Percentiles rank a stretch among this genome's conserved stretches.
phyloP scores from a whole-genome alignment of 2,113 vertebrate species.

The Dolichotis patagonum region DNA sequence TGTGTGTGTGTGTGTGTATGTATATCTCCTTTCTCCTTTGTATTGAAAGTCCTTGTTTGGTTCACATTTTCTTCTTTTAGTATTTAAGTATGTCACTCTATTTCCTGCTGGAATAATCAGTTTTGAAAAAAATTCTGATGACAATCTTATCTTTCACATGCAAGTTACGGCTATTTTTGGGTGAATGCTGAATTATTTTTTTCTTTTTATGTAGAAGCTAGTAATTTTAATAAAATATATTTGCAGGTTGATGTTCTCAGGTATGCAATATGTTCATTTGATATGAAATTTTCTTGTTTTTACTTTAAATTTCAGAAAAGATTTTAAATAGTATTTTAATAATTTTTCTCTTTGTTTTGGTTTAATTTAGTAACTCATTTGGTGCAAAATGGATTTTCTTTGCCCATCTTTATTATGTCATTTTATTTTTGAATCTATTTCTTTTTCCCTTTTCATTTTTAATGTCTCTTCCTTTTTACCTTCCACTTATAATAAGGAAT shows the following conservation, averaged over 20 bases:
- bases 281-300: background rate
- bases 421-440: background rate
- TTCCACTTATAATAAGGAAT: background rate
- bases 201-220: background rate
- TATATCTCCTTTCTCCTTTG: background rate
- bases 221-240: background rate
- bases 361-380: background rate
- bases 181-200: background rate
- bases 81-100: background rate
- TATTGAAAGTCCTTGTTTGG: background rate
- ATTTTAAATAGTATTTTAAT: background rate
- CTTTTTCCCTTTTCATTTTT: background rate
- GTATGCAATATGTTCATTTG: background rate
- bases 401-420: background rate
- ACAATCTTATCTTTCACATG: conserved; percentile 9
- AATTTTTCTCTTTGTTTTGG: background rate
- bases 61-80: background rate
- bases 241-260: background rate
- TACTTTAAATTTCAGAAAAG: background rate
- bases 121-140: background rate
- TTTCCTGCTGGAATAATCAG: background rate
- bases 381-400: background rate
- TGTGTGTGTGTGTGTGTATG: background rate
- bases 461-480: background rate
- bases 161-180: background rate